Conservation (phyloP, 2,888 invertebrate genomes). For the Alsophila aescularia region DNA sequence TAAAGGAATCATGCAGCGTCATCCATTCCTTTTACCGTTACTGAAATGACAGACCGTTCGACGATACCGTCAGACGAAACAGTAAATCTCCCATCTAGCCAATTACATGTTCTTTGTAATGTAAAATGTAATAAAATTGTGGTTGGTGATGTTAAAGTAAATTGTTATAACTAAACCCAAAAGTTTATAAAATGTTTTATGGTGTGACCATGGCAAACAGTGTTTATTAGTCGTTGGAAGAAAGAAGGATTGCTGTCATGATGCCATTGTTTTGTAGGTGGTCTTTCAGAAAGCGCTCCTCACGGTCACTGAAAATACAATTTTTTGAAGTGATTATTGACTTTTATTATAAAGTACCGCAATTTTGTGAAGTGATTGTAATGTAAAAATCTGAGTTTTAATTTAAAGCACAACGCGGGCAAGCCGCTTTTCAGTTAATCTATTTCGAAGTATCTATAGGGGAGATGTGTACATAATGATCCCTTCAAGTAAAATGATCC, state of each 20-base stretch:
- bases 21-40: conserved; percentile 78
- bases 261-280: no score
- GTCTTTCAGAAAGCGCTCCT: no score
- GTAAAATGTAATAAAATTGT: conserved; percentile 21
- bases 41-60: conserved; percentile 61
- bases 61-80: conserved; percentile 9
- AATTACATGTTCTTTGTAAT: conserved; percentile 23
- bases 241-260: background rate
- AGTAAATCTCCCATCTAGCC: conserved; percentile 24
- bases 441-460: no score
- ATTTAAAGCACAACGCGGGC: no score
- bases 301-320: background rate
- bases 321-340: no score
- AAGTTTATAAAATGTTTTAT: conserved; percentile 11
- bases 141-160: conserved; percentile 17
- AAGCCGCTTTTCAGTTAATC: no score
- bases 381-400: no score
- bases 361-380: no score
- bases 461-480: no score
- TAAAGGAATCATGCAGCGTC: conserved; percentile 75
- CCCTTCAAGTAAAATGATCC: no score
- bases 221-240: background rate
- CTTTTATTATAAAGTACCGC: no score
- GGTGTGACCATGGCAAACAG: background rate
- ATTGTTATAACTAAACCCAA: conserved; percentile 14